phyloP scores from a whole-genome alignment of 2,888 invertebrate species.

The Lycia hirtaria region DNA sequence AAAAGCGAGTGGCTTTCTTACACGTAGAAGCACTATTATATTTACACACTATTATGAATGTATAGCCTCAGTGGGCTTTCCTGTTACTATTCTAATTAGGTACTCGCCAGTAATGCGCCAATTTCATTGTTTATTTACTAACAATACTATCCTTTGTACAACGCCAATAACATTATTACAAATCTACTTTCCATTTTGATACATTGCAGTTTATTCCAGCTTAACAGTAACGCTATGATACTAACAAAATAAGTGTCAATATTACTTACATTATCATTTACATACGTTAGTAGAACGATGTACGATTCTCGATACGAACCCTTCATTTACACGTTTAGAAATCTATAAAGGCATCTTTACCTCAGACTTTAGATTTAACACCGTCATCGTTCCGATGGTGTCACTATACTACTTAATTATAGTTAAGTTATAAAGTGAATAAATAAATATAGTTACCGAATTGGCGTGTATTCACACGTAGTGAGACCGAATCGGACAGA shows the following conservation, averaged over 20 bases:
- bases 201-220: constrained; percentile 77
- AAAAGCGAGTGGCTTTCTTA: constrained; percentile 72
- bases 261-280: constrained; percentile 78
- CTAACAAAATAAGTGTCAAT: constrained; percentile 83
- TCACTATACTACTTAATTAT: constrained; percentile 76
- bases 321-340: constrained; percentile 78
- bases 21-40: constrained; percentile 66
- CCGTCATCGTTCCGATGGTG: constrained; percentile 79
- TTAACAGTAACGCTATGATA: constrained; percentile 73
- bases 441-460: constrained; percentile 81
- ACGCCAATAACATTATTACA: constrained; percentile 81
- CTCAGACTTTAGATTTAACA: constrained; percentile 85
- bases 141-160: constrained; percentile 83
- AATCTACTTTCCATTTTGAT: constrained; percentile 74
- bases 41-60: constrained; percentile 68
- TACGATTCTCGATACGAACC: constrained; percentile 74
- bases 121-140: constrained; percentile 80
- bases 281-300: constrained; percentile 79
- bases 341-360: constrained; percentile 85
- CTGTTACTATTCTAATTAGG: constrained; percentile 83
- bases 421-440: constrained; percentile 78
- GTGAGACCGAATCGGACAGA: constrained; percentile 53
- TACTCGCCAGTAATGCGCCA: constrained; percentile 86
- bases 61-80: constrained; percentile 79
- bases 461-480: constrained; percentile 61